phyloP scores from a whole-genome alignment of 2,888 invertebrate species.

The Drosophila meridiana region DNA sequence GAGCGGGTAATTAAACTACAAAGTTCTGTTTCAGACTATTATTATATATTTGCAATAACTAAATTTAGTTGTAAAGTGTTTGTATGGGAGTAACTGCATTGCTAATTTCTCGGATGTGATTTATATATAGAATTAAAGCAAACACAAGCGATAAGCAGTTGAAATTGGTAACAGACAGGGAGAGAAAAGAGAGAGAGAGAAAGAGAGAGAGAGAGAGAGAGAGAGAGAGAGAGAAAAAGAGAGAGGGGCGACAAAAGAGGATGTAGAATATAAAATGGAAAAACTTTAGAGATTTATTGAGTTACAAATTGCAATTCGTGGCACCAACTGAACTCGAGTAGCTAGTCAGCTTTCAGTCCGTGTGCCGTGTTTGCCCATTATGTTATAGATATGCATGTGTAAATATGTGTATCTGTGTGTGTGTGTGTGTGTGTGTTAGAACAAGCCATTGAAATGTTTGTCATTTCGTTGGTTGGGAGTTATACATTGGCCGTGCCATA shows the following conservation, averaged over 20 bases:
- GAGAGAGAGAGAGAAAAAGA: too few species aligned
- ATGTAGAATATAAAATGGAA: background rate
- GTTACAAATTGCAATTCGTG: slow-evolving; percentile 20
- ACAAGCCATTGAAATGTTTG: slow-evolving; percentile 37
- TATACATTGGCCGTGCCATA: slow-evolving; percentile 22
- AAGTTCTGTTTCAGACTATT: too few species aligned
- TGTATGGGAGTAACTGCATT: background rate
- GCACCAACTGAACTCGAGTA: background rate
- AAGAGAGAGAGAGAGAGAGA: background rate
- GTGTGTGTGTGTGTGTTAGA: background rate
- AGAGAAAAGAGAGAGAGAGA: background rate
- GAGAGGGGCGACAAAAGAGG: background rate
- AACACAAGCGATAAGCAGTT: background rate
- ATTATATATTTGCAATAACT: too few species aligned
- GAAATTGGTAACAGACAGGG: background rate
- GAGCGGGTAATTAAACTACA: too few species aligned
- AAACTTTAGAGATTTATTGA: slow-evolving; percentile 10
- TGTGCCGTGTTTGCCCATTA: background rate
- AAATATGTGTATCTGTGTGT: background rate
- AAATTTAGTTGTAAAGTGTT: too few species aligned
- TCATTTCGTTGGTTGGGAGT: slow-evolving; percentile 2
- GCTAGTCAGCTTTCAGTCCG: background rate
- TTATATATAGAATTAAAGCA: background rate
- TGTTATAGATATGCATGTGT: background rate
- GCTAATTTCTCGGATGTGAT: background rate